Evolutionary conservation across 1,140 invertebrate species (phyloP).

Genomic region (Paracyclopina nana): DNA sequence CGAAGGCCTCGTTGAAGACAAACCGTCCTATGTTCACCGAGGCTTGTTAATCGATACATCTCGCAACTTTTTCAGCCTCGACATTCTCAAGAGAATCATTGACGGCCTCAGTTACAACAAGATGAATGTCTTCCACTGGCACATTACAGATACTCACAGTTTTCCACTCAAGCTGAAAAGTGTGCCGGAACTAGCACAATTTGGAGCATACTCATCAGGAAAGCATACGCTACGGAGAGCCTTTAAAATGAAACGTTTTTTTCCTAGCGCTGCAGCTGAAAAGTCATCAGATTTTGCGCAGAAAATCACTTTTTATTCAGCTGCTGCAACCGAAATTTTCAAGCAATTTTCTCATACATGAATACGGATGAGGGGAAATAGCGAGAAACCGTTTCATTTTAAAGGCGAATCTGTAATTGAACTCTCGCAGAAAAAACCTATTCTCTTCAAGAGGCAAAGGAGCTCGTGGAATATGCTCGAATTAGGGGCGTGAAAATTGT

Average conservation of each 20-base stretch:
- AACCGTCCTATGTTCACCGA: conserved; percentile 18
- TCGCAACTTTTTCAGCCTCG: conserved; percentile 27
- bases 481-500: conserved; percentile 50
- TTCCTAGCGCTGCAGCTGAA: too few relatives aligned
- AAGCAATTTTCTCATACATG: too few relatives aligned
- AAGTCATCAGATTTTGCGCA: too few relatives aligned
- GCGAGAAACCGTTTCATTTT: too few relatives aligned
- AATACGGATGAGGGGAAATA: too few relatives aligned
- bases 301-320: too few relatives aligned
- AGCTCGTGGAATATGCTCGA: conserved; percentile 45
- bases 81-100: conserved; percentile 45
- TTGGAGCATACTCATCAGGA: too few relatives aligned
- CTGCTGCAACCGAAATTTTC: too few relatives aligned
- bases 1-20: conserved; percentile 17
- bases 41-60: conserved; percentile 20
- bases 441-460: conserved; percentile 40
- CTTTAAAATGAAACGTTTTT: too few relatives aligned
- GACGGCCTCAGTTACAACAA: conserved; percentile 54
- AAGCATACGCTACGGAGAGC: too few relatives aligned
- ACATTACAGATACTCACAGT: conserved; percentile 66
- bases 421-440: conserved; percentile 32
- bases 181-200: conserved; percentile 41
- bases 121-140: conserved; percentile 69
- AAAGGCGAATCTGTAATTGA: too few relatives aligned
- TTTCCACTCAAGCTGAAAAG: conserved; percentile 51